phyloP scores from a whole-genome alignment of 1,140 invertebrate species.

The Ips nitidus region DNA sequence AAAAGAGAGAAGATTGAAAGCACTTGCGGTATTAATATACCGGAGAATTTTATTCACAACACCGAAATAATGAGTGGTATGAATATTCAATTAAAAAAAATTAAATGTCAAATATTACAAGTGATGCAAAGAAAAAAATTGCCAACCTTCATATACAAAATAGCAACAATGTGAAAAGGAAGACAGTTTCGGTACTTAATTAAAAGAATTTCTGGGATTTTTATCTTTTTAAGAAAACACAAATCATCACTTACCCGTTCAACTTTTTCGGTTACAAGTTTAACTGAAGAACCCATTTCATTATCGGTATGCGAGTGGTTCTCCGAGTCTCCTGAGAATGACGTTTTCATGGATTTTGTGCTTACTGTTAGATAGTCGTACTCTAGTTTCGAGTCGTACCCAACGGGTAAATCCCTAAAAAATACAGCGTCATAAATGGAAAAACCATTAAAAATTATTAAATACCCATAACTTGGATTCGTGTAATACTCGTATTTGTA shows the following conservation, averaged over 20 bases:
- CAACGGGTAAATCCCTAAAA: constrained; percentile 2
- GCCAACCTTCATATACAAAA: no score
- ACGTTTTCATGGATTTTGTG: constrained; percentile 21
- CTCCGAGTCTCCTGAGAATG: constrained; percentile 32
- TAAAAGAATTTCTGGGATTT: no score
- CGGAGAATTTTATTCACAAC: no score
- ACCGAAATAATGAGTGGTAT: no score
- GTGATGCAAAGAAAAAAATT: no score
- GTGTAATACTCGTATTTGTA: constrained; percentile 36
- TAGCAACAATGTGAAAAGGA: no score
- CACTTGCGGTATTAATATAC: no score
- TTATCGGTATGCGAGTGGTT: constrained; percentile 31
- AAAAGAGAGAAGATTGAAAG: no score
- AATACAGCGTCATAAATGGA: not conserved
- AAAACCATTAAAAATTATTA: not conserved
- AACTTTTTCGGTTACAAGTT: constrained; percentile 45
- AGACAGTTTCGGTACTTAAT: no score
- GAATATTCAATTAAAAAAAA: no score
- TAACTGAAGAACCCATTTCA: constrained; percentile 47
- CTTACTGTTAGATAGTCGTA: constrained; percentile 38
- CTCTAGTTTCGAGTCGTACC: constrained; percentile 10
- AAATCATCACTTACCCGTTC: constrained; percentile 40
- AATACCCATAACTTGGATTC: constrained; percentile 23
- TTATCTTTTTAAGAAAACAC: no score
- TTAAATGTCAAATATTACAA: no score